A percentile compares a stretch with the other conserved stretches of the same genome.
These are phyloP conservation scores for Patella caerulea DNA, from an alignment of 2,888 invertebrate genomes.

Conservation along the genomic window DNA sequence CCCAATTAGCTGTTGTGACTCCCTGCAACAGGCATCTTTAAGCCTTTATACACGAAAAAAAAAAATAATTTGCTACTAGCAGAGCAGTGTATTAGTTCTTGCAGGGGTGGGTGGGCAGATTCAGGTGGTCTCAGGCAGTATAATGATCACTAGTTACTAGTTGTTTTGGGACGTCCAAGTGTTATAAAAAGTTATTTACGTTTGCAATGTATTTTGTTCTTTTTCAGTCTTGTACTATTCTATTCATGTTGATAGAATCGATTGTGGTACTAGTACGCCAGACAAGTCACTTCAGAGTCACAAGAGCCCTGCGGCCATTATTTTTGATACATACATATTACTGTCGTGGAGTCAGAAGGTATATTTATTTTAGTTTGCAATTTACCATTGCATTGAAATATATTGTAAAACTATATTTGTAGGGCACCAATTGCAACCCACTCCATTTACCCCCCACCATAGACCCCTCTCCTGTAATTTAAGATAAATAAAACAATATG, in stretches of 20 bases:
- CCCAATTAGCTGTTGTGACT: no score
- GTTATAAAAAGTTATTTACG: no score
- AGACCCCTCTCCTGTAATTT: not conserved
- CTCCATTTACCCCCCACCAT: constrained; percentile 4
- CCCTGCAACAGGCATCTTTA: no score
- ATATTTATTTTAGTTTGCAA: constrained; percentile 21
- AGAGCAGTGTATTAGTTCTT: no score
- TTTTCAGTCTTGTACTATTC: constrained; percentile 80
- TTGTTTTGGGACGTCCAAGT: no score
- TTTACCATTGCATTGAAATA: not conserved
- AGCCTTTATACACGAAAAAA: no score
- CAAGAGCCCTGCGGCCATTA: constrained; percentile 88
- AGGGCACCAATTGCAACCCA: not conserved
- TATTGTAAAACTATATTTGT: not conserved
- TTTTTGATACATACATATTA: constrained; percentile 89
- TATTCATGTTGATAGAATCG: constrained; percentile 87
- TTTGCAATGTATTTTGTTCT: no score
- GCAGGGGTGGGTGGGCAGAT: no score
- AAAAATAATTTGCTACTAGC: no score
- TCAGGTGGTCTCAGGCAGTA: no score
- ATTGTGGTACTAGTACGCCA: constrained; percentile 85
- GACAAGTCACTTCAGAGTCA: constrained; percentile 87
- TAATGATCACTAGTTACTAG: no score
- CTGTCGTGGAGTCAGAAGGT: constrained; percentile 81
- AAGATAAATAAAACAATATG: not conserved